A percentile compares a stretch with the other conserved stretches of the same genome.
phyloP scores from a whole-genome alignment of 2,888 invertebrate genomes.

The Thumatha senex region DNA sequence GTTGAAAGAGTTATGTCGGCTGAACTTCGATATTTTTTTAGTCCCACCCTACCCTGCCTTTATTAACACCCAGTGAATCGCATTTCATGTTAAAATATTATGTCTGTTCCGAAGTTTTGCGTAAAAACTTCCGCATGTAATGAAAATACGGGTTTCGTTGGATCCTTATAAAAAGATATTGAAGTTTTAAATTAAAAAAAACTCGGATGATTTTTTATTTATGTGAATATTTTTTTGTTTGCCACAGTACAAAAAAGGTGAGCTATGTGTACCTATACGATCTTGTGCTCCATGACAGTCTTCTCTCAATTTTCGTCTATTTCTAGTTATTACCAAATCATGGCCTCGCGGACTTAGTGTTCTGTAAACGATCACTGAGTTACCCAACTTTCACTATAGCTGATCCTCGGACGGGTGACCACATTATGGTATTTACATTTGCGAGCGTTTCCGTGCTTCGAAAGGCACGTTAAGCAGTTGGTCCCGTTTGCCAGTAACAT shows the following conservation, averaged over 20 bases:
- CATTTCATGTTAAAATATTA: conserved; percentile 39
- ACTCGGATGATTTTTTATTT: conserved; percentile 1
- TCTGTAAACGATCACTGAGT: too few relatives aligned
- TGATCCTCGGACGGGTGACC: too few relatives aligned
- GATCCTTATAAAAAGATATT: conserved; percentile 24
- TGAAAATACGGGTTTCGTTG: conserved; percentile 25
- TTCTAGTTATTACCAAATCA: too few relatives aligned
- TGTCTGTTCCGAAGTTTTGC: conserved; percentile 28
- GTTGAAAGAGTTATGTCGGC: conserved; percentile 14
- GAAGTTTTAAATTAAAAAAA: conserved; percentile 37
- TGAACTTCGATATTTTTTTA: conserved; percentile 15
- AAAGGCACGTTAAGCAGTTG: too few relatives aligned
- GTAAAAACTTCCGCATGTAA: conserved; percentile 29
- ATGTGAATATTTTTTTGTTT: background rate
- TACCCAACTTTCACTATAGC: too few relatives aligned
- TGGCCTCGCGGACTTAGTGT: too few relatives aligned
- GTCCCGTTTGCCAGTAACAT: too few relatives aligned
- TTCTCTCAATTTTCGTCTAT: too few relatives aligned
- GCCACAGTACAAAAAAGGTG: background rate
- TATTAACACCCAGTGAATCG: conserved; percentile 37
- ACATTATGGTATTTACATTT: too few relatives aligned
- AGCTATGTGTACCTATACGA: too few relatives aligned
- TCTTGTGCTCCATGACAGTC: too few relatives aligned
- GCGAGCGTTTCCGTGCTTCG: too few relatives aligned
- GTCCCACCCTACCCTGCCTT: conserved; percentile 10